Percentiles rank a stretch among this genome's conserved stretches.
These are phyloP conservation scores for Apis cerana DNA, from an alignment of 1,140 invertebrate species.

Conservation along the genomic window DNA sequence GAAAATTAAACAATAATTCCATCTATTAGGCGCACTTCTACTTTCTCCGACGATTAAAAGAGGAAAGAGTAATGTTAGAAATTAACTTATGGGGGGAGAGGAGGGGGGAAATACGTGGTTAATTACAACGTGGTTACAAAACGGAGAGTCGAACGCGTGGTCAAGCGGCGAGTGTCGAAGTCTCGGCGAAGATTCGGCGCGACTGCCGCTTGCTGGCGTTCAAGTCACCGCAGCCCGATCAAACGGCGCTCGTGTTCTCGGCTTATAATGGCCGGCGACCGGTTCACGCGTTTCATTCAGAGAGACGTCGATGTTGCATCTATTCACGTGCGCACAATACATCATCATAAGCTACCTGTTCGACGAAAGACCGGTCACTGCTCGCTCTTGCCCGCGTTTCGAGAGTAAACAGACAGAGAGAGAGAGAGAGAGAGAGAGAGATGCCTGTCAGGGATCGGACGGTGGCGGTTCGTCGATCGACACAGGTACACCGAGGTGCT, in stretches of 20 bases:
- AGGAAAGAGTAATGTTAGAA: too few species aligned
- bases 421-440: neutral
- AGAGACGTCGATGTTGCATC: conserved; percentile 57
- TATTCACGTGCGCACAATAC: conserved; percentile 46
- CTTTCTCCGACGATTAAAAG: neutral
- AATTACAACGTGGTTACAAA: neutral
- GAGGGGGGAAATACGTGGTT: neutral
- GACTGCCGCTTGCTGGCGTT: conserved; percentile 22
- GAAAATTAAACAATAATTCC: too few species aligned
- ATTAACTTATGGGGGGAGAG: neutral
- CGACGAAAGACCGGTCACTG: conserved; percentile 46
- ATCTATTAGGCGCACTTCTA: neutral
- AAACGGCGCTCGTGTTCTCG: conserved; percentile 53
- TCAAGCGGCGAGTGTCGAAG: neutral
- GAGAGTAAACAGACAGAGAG: conserved; percentile 37
- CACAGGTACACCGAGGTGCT: conserved; percentile 10
- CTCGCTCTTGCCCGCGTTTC: conserved; percentile 46
- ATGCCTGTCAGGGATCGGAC: neutral
- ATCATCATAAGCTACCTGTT: conserved; percentile 53
- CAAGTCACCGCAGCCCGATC: conserved; percentile 68
- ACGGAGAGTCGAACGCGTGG: conserved; percentile 13
- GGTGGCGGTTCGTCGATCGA: conserved; percentile 6
- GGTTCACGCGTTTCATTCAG: conserved; percentile 71
- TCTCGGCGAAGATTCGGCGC: conserved; percentile 40
- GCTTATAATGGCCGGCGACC: conserved; percentile 69